phyloP scores from a whole-genome alignment of 37 sponge, comb jelly and placozoan species.

The Halichondria panicea region DNA sequence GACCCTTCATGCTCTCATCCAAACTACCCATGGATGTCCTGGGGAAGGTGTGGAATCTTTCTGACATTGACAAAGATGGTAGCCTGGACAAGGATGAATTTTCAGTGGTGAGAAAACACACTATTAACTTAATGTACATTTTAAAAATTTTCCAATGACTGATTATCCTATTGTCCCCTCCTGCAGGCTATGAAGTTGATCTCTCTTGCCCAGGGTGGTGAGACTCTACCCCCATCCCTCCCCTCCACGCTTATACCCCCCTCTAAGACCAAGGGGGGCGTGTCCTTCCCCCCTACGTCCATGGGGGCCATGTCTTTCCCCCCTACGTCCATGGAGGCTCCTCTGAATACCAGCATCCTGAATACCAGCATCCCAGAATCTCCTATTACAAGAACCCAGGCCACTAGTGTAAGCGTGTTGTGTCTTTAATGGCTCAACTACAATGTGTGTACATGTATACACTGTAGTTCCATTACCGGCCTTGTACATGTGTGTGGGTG shows the following conservation, averaged over 20 bases:
- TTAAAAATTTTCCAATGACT: background rate
- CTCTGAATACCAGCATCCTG: background rate
- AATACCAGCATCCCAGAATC: no score
- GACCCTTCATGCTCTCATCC: constrained; percentile 55
- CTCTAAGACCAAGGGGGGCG: constrained; percentile 1
- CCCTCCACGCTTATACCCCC: constrained; percentile 60
- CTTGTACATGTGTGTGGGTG: no score
- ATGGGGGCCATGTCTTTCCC: background rate
- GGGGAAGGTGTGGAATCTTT: constrained; percentile 79
- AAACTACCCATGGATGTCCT: constrained; percentile 61
- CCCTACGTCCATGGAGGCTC: background rate
- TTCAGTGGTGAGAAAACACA: constrained; percentile 38
- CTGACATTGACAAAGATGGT: constrained; percentile 82
- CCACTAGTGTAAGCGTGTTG: no score
- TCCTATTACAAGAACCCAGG: no score
- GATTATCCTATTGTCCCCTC: background rate
- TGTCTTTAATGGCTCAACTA: no score
- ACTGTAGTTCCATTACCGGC: no score
- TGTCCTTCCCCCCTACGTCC: background rate
- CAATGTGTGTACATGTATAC: no score
- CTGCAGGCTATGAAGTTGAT: constrained; percentile 74
- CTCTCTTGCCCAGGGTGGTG: constrained; percentile 48
- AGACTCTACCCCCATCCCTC: constrained; percentile 57
- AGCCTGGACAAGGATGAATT: constrained; percentile 70
- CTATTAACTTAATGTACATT: background rate